phyloP scores from a whole-genome alignment of 2,113 vertebrate genomes.

The Rhinichthys klamathensis region DNA sequence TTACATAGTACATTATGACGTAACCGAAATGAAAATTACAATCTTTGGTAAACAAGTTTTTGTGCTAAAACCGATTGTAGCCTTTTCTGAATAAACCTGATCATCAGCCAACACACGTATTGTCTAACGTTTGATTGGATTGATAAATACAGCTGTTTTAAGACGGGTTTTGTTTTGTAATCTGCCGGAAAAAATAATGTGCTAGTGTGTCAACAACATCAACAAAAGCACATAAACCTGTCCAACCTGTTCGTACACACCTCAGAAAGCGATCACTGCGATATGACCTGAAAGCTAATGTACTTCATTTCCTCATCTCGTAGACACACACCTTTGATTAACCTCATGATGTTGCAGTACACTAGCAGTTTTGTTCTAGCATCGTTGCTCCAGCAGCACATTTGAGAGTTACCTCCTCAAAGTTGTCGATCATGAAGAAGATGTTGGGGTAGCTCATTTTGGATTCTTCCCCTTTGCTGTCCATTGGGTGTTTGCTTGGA shows the following conservation, averaged over 20 bases:
- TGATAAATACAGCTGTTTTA: background rate
- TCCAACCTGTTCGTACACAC: background rate
- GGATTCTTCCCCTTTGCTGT: constrained; percentile 98
- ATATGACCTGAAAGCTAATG: background rate
- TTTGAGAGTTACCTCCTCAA: constrained; percentile 87
- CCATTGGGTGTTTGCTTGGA: constrained; percentile 97
- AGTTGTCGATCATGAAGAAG: constrained; percentile 99
- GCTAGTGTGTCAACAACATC: background rate
- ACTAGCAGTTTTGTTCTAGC: background rate
- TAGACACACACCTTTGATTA: background rate
- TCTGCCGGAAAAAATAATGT: too few species aligned
- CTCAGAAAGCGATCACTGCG: background rate
- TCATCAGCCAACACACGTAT: background rate
- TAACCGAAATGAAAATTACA: background rate
- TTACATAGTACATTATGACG: background rate
- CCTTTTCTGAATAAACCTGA: background rate
- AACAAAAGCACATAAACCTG: constrained; percentile 1
- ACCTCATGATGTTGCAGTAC: constrained; percentile 1
- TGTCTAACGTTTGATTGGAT: background rate
- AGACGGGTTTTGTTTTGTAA: background rate
- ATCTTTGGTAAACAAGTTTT: background rate
- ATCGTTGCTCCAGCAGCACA: background rate
- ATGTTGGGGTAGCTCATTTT: constrained; percentile 99
- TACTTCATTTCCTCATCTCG: background rate
- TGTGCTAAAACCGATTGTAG: background rate